These are phyloP conservation scores for Phyllotis vaccarum DNA, from an alignment of 2,797 vertebrate species.

Conservation along the genomic window DNA sequence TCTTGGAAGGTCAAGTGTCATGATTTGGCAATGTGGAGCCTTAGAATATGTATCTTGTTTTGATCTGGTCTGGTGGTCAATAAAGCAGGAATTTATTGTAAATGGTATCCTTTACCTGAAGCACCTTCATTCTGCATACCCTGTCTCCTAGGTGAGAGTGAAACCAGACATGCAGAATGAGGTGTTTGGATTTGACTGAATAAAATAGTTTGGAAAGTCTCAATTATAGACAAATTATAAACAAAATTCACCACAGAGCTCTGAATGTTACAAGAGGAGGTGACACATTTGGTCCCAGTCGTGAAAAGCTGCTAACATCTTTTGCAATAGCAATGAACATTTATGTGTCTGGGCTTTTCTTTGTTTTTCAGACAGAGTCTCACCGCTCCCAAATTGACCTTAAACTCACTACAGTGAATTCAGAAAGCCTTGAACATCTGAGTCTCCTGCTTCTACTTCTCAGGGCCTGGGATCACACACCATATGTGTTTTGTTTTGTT, in stretches of 20 bases:
- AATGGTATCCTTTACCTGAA: neutral
- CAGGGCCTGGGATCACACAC: neutral
- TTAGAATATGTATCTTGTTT: neutral
- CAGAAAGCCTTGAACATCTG: neutral
- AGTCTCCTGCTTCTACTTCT: neutral
- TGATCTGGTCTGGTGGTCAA: neutral
- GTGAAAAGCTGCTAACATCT: slow-evolving; percentile 9
- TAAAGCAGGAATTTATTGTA: neutral
- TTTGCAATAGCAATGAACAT: neutral
- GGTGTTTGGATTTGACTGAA: neutral
- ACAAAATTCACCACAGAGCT: neutral
- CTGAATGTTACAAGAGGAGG: slow-evolving; percentile 12
- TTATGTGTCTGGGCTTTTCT: neutral
- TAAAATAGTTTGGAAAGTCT: neutral
- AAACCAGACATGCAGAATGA: neutral
- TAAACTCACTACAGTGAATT: neutral
- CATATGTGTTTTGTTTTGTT: neutral
- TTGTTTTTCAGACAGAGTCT: neutral
- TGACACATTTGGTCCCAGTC: neutral
- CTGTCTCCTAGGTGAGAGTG: neutral
- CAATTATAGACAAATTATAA: neutral
- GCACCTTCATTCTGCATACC: neutral
- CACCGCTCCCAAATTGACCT: neutral
- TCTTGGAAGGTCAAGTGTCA: neutral
- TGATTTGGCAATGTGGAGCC: neutral